These are phyloP conservation scores for Hyposoter didymator DNA, from an alignment of 2,888 invertebrate species.

Conservation along the genomic window DNA sequence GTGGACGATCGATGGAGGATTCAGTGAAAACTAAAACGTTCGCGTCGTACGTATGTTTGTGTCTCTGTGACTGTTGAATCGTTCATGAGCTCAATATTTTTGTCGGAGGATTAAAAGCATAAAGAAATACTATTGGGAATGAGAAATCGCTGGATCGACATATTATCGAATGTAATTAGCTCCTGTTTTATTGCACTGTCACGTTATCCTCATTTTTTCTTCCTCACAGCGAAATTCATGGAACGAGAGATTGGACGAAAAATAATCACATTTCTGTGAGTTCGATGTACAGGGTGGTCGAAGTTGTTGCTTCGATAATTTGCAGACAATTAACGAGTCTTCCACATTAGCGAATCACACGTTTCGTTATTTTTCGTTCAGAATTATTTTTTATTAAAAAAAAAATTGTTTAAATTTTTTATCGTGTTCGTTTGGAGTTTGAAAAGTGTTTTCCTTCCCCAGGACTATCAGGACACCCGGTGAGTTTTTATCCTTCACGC, in stretches of 20 bases:
- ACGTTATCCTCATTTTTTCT: conserved; percentile 21
- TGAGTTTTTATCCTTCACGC: not conserved
- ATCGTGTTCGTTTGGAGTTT: not conserved
- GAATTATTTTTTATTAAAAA: not conserved
- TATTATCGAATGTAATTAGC: conserved; percentile 36
- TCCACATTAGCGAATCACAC: not conserved
- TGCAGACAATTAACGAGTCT: too few relatives aligned
- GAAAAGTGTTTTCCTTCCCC: not conserved
- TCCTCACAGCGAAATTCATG: conserved; percentile 22
- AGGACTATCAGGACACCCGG: not conserved
- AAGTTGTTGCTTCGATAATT: too few relatives aligned
- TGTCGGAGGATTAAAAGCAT: conserved; percentile 31
- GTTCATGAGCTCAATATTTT: conserved; percentile 21
- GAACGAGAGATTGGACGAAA: not conserved
- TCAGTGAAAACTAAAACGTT: conserved; percentile 43
- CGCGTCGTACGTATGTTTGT: not conserved
- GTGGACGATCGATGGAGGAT: conserved; percentile 2
- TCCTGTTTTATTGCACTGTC: conserved; percentile 30
- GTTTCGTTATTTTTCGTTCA: not conserved
- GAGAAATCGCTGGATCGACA: not conserved
- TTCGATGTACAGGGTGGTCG: not conserved
- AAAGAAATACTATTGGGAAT: conserved; percentile 8
- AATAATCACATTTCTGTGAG: conserved; percentile 35
- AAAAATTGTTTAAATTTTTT: not conserved
- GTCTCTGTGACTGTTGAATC: conserved; percentile 1